Evolutionary conservation across 2,888 invertebrate genomes (phyloP), one percentile per base, ranked within the genome.

Genomic region (Proisotoma minuta): DNA sequence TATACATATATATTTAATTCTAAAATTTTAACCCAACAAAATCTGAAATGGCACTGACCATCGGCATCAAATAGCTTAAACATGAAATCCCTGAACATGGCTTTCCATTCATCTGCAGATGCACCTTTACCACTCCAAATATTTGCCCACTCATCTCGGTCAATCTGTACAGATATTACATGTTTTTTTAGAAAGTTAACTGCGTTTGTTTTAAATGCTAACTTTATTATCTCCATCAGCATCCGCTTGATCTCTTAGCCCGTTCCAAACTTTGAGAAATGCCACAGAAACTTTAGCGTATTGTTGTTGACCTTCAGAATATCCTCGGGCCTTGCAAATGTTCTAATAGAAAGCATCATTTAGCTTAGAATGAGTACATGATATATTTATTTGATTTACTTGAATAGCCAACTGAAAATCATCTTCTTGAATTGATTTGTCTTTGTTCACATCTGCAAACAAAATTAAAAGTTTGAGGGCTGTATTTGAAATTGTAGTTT

Each of bases 31-130:
- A n/a, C n/a, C n/a, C n/a, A n/a, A n/a, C n/a, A n/a, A n/a, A n/a
- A n/a, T n/a, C n/a, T n/a, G 8, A 18, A 18, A 18, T 48, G 18
- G n/a, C 48, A 8, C 23, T 22, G 73, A 82, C 82, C 90, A 74
- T 91, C 91, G 71, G 91, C 89, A 76, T 93, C 93, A 76, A 92
- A 91, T 75, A 92, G 83, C 76, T 91, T 88, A 79, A 93, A 93
- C 89, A 92, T 91, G 81, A 93, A 91, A 77, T 89, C 86, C 84
- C 89, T 86, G 79, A 92, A 93, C 73, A 85, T 84, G 75, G 87
- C 86, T 78, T 92, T 92, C 93, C 93, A 93, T 74, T 90, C 88
- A 70, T 86, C 85, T n/a, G 5, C 5, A 66, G 86, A 85, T 0
- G 89, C 88, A n/a, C n/a, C 18, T 75, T 87, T 86, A 77, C 85